Evolutionary conservation across 2,888 invertebrate genomes (phyloP), one percentile per base, ranked within the genome.

Genomic region (Achlya flavicornis): DNA sequence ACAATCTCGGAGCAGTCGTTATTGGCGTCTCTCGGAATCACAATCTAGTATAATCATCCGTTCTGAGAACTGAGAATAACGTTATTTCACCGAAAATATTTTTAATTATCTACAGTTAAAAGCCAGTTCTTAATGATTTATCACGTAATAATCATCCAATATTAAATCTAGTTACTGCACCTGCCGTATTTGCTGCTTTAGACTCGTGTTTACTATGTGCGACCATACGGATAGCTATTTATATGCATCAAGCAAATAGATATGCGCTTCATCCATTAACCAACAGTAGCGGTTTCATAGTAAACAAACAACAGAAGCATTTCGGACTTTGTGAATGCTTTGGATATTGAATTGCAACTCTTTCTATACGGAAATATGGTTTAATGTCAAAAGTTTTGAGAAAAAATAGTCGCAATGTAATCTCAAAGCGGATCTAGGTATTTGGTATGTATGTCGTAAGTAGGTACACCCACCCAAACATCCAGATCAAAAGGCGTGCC

Each of bases 211-310:
- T 80, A 81, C 84, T 73, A 79, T 72, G 65, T 77, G 72, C 78
- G 83, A 84, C 78, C 70, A 71, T 75, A 75, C 66, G 67, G 76
- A 71, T 70, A 71, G 67, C 82, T 86, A 87, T 88, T 87, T 87
- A 86, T 85, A 89, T 87, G 81, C 85, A 82, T 76, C 78, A 75
- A 74, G 76, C 76, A 74, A 79, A 74, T 83, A 71, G 73, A 78
- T 79, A 77, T 75, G 75, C 80, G 81, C 78, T 79, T 83, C 83
- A 86, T 87, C 84, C 83, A 85, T 89, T 86, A 89, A 83, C 79
- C 87, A 87, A 84, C 82, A 86, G 86, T 86, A 87, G 86, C 85
- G 75, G 77, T 78, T 26, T 73, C 76, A 71, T 78, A 77, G 79
- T 83, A 82, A 80, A 84, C 79, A 82, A 83, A 82, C 77, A 79